Evolutionary conservation across 30 jellyfish, hydroid and myxozoan genomes (phyloP).

Genomic region (Hydractinia symbiolongicarpus): DNA sequence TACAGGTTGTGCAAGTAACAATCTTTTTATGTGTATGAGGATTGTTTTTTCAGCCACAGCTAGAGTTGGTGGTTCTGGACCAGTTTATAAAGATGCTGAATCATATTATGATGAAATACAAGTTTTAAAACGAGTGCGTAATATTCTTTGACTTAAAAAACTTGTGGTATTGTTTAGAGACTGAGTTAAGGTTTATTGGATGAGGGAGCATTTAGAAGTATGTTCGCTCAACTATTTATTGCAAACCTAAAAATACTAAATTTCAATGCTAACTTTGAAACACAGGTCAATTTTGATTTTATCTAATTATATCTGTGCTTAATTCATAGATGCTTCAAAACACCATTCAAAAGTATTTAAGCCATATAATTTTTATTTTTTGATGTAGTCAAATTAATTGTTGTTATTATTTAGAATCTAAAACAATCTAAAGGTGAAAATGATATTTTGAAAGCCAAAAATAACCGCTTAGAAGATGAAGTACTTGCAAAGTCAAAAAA

Average conservation of each 20-base stretch:
- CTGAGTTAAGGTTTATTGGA: no score
- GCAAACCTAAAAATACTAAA: no score
- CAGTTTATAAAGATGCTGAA: conserved; percentile 85
- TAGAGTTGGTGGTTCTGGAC: conserved; percentile 84
- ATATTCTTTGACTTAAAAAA: not conserved
- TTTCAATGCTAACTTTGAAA: no score
- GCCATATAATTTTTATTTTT: no score
- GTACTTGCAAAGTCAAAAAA: conserved; percentile 29
- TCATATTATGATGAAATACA: conserved; percentile 85
- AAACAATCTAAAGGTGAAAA: conserved; percentile 57
- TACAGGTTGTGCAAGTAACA: not conserved
- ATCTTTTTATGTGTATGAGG: not conserved
- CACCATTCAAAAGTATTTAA: no score
- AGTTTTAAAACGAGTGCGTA: conserved; percentile 73
- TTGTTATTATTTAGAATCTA: conserved; percentile 42
- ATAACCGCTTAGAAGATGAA: conserved; percentile 72
- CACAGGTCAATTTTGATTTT: no score
- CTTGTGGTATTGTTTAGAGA: no score
- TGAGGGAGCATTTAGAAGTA: no score
- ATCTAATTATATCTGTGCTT: no score
- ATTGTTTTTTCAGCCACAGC: conserved; percentile 17
- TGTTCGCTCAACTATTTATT: no score
- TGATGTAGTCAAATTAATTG: no score
- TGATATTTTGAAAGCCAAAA: conserved; percentile 61
- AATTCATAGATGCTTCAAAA: no score